These are phyloP conservation scores for Pogonomyrmex californicus DNA, from an alignment of 1,140 invertebrate species.

Conservation along the genomic window DNA sequence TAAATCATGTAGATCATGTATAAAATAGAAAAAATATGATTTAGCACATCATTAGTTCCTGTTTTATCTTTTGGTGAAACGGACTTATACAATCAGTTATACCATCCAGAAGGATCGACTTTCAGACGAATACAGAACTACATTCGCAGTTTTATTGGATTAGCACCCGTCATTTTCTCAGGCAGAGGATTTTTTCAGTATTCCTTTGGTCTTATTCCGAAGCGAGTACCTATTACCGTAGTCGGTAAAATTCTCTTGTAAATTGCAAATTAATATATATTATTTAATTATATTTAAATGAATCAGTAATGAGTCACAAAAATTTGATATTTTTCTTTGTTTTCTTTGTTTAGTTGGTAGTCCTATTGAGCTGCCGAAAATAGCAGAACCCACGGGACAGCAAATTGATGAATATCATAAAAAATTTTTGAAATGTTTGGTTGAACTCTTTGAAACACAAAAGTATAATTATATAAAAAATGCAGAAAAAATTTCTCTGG, in stretches of 20 bases:
- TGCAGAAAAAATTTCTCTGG: not conserved
- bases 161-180: slow-evolving; percentile 92
- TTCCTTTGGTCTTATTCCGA: slow-evolving; percentile 94
- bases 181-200: slow-evolving; percentile 97
- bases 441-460: not conserved
- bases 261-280: not conserved
- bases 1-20: too few relatives aligned
- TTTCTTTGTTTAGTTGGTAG: not conserved
- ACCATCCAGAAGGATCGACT: slow-evolving; percentile 91
- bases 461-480: slow-evolving; percentile 1
- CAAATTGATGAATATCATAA: not conserved
- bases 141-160: slow-evolving; percentile 90
- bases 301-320: too few relatives aligned
- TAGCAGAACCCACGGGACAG: not conserved
- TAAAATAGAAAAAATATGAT: slow-evolving; percentile 65
- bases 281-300: not conserved
- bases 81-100: slow-evolving; percentile 93
- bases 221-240: slow-evolving; percentile 92
- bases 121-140: slow-evolving; percentile 91
- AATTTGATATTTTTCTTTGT: too few relatives aligned
- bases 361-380: not conserved
- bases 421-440: not conserved
- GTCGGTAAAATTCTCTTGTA: not conserved
- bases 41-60: slow-evolving; percentile 93
- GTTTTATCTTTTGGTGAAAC: slow-evolving; percentile 97